Base-by-base conservation (phyloP, 2,888 invertebrate species). In the Drosophila neonasuta region DNA sequence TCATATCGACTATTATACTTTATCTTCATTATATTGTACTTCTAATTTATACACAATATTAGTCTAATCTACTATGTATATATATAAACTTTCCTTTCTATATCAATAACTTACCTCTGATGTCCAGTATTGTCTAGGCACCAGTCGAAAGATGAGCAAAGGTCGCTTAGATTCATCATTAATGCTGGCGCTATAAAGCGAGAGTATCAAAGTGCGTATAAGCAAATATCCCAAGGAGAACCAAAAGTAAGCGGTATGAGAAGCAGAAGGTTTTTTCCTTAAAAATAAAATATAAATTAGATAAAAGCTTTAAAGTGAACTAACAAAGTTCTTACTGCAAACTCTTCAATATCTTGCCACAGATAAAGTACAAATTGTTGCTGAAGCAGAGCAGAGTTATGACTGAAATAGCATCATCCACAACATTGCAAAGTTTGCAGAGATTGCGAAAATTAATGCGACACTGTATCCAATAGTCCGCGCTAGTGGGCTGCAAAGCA, bases 361-460 rank as follows among this genome's bases (percentile, higher is more conserved):
- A 92, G 75, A 93, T 92, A 72, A 93, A 93, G 80, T 92, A 93
- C n/a, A 93, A 89, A 88, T 93, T 93, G 63, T 92, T 92, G 24
- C 92, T 92, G 74, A 93, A 92, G 13, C 93, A 92, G 0, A 93
- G 80, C 2, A 93, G 77, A 1, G 92, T 92, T 66, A 93, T 92
- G 54, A 89, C 79, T 1, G 92, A 92, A 46, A 93, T 91, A 17
- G 91, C 90, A 54, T 90, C 88, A 71, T 93, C 93, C 51, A 93
- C 89, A 5, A 88, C 88, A 59, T 91, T 89, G 6, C 92, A 92
- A 3, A 93, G 88, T 13, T 89, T 91, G 15, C 92, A 92, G 17
- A 93, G 86, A 62, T 90, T 90, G 54, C 92, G 92, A 78, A 92
- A 93, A 74, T 93, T 92, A 45, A 89, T 88, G 39, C 93, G 91